phyloP scores from a whole-genome alignment of 2,888 invertebrate genomes.

The Heliconius ismenius region DNA sequence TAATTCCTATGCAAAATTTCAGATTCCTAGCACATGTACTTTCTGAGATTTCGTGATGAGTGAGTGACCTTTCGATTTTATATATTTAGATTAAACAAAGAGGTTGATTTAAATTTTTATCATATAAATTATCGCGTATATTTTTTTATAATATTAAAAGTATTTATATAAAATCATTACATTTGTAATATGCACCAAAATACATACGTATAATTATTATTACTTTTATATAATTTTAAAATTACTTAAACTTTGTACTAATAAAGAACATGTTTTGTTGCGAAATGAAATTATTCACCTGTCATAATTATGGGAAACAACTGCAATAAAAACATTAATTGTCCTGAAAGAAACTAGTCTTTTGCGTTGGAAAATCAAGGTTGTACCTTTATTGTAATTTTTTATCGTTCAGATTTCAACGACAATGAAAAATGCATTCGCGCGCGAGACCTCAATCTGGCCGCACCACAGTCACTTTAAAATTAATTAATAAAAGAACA shows the following conservation, averaged over 20 bases:
- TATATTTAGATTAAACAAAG: no score
- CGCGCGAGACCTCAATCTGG: conserved; percentile 46
- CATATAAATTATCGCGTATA: no score
- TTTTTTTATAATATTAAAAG: no score
- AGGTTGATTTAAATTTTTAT: no score
- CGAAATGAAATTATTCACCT: not conserved
- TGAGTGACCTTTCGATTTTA: no score
- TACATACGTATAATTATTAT: not conserved
- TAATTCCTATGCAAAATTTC: no score
- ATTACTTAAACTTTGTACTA: not conserved
- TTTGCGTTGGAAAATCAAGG: conserved; percentile 63
- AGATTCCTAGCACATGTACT: no score
- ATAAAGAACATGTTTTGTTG: conserved; percentile 1
- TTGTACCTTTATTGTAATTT: conserved; percentile 49
- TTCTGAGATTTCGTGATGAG: no score
- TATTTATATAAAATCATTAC: no score
- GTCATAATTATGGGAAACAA: not conserved
- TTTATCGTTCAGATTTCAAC: conserved; percentile 45
- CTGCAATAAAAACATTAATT: conserved; percentile 22
- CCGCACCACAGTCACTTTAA: conserved; percentile 31
- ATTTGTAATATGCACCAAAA: not conserved
- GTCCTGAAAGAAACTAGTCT: conserved; percentile 30
- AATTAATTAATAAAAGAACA: not conserved
- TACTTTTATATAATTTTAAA: not conserved
- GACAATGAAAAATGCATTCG: conserved; percentile 64